Evolutionary conservation across 2,113 vertebrate species (phyloP).

Genomic region (Bambusicola thoracicus): DNA sequence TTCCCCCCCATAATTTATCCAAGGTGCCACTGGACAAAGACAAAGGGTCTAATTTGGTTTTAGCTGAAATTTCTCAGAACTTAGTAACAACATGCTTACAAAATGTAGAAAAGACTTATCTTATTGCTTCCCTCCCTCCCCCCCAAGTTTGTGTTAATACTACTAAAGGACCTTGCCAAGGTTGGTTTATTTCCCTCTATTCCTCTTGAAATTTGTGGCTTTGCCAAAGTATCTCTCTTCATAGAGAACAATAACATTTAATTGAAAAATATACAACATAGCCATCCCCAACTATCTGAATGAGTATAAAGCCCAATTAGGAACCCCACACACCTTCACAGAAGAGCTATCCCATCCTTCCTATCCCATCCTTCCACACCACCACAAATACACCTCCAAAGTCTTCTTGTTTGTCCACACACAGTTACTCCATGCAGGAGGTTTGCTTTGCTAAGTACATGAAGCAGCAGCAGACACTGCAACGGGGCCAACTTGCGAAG

Average conservation of each 20-base stretch:
- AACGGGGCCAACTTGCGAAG: neutral
- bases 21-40: neutral
- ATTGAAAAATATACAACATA: neutral
- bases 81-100: neutral
- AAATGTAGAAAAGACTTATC: neutral
- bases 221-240: neutral
- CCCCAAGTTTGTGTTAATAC: neutral
- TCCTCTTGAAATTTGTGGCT: neutral
- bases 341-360: neutral
- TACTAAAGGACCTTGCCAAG: neutral
- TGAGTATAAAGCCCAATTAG: neutral
- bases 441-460: neutral
- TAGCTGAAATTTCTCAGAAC: neutral
- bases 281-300: neutral
- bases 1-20: neutral
- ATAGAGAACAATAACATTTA: neutral
- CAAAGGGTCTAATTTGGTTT: neutral
- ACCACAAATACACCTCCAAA: neutral
- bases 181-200: neutral
- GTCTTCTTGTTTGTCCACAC: neutral
- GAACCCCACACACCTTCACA: neutral
- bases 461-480: slow-evolving; percentile 30
- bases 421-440: neutral
- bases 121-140: fast-evolving
- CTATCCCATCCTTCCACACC: neutral